Conservation (phyloP, 1,140 invertebrate genomes). For the Neomicropteryx cornuta region DNA sequence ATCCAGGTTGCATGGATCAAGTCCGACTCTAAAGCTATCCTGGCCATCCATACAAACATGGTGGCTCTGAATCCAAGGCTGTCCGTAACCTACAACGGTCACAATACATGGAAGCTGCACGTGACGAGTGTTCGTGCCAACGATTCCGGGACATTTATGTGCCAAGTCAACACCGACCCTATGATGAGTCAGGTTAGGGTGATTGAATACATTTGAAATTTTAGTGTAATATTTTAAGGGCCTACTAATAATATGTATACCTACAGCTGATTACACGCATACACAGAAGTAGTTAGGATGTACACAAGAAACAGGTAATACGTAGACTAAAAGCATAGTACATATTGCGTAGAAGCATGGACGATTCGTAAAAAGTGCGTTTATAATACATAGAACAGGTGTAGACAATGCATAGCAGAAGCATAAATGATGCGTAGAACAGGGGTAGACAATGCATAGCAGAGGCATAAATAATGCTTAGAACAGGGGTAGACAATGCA, state of each 20-base stretch:
- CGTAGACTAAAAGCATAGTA: no score
- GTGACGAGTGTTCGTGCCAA: constrained; percentile 75
- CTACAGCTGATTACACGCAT: no score
- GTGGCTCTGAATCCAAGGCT: constrained; percentile 76
- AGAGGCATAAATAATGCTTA: no score
- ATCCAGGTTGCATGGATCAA: constrained; percentile 85
- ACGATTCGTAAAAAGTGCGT: no score
- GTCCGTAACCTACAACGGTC: constrained; percentile 77
- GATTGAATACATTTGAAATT: constrained; percentile 1
- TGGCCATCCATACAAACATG: constrained; percentile 82
- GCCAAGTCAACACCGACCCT: constrained; percentile 84
- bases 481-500: no score
- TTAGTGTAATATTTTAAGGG: background rate
- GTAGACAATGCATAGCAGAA: no score
- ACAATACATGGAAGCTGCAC: constrained; percentile 85
- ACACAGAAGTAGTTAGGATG: no score
- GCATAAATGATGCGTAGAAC: no score
- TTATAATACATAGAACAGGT: no score
- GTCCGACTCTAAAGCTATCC: constrained; percentile 76
- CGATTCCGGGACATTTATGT: constrained; percentile 74
- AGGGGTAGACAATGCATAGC: no score
- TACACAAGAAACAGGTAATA: no score
- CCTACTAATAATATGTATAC: background rate
- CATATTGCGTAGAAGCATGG: no score
- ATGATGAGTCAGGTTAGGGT: constrained; percentile 76